Percentiles rank a stretch among this genome's conserved stretches.
Evolutionary conservation across 2,797 vertebrate species (phyloP).

Genomic region (Zalophus californianus): DNA sequence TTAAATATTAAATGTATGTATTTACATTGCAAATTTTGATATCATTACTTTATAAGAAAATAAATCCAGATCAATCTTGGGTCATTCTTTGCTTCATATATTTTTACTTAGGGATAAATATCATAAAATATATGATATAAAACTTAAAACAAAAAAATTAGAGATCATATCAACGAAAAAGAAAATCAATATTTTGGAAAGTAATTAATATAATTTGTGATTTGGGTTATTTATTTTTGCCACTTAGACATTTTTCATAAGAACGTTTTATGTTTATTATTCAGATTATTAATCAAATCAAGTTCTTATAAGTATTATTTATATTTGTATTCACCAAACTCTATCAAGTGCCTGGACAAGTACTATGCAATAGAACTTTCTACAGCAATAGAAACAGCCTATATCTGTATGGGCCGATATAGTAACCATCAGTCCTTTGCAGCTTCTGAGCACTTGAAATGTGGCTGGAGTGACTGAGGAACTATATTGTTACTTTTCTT

Average conservation of each 20-base stretch:
- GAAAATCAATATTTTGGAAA: background rate
- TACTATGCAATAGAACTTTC: background rate
- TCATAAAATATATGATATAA: no score
- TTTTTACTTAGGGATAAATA: background rate
- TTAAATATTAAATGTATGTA: background rate
- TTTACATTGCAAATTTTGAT: background rate
- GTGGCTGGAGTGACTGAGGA: background rate
- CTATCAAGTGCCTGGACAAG: background rate
- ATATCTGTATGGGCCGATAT: no score
- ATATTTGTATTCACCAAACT: background rate
- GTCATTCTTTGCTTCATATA: background rate
- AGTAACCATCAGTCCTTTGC: background rate
- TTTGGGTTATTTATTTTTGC: background rate
- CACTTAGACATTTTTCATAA: background rate
- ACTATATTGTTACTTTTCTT: background rate
- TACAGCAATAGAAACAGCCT: background rate
- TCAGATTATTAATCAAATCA: background rate
- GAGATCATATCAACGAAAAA: background rate
- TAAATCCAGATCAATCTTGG: background rate
- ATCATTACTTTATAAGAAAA: background rate
- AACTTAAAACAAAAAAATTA: background rate
- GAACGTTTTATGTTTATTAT: background rate
- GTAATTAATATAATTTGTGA: background rate
- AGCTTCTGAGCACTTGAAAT: background rate
- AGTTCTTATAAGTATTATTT: background rate